Conservation (phyloP, 1,140 invertebrate species). For the Drosophila navojoa region DNA sequence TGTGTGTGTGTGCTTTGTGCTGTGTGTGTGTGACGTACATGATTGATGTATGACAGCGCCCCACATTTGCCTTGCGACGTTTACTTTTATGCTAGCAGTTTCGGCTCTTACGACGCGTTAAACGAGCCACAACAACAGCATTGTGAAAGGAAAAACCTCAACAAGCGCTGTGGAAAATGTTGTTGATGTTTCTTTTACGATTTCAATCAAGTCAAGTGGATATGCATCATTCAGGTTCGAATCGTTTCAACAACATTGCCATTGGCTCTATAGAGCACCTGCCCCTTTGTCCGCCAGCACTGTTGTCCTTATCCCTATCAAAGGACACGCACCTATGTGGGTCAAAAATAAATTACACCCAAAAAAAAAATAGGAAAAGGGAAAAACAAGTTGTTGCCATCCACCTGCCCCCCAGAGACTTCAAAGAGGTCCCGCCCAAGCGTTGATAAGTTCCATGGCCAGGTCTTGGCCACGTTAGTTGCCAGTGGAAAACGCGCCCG, state of each 20-base stretch:
- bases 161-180: constrained; percentile 47
- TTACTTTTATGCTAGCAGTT: constrained; percentile 66
- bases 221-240: constrained; percentile 62
- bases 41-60: constrained; percentile 66
- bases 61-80: constrained; percentile 31
- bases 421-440: not conserved
- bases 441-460: constrained; percentile 39
- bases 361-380: constrained; percentile 18
- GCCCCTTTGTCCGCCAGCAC: constrained; percentile 2
- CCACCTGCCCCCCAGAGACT: constrained; percentile 7
- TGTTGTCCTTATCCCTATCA: constrained; percentile 52
- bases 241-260: constrained; percentile 54
- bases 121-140: not conserved
- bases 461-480: constrained; percentile 56
- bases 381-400: constrained; percentile 7
- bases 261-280: constrained; percentile 41
- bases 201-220: constrained; percentile 81
- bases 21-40: constrained; percentile 28
- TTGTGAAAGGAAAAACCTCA: not conserved
- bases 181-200: constrained; percentile 61
- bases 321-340: constrained; percentile 59
- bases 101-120: constrained; percentile 20
- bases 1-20: not conserved
- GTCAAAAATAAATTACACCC: constrained; percentile 50
- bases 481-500: not conserved